Conservation (phyloP, 2,797 vertebrate species). For the Botia kubotai region DNA sequence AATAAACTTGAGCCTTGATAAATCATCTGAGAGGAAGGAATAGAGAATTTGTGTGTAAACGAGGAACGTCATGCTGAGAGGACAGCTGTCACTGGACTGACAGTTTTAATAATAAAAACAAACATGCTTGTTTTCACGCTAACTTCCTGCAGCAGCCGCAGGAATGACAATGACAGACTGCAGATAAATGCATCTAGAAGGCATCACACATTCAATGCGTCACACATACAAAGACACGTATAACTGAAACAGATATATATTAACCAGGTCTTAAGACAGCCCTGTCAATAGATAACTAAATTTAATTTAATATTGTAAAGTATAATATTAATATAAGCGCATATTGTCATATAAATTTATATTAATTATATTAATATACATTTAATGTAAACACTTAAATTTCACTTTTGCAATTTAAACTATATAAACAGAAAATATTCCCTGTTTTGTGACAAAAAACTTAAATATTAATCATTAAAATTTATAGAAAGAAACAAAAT, state of each 20-base stretch:
- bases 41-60: conserved; percentile 36
- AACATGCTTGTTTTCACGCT: conserved; percentile 25
- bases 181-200: not conserved
- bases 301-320: too few relatives aligned
- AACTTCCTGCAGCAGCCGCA: conserved; percentile 22
- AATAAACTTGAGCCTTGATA: conserved; percentile 50
- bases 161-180: conserved; percentile 26
- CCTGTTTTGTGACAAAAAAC: too few relatives aligned
- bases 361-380: too few relatives aligned
- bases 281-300: too few relatives aligned
- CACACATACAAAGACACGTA: not conserved
- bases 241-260: not conserved
- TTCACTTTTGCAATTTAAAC: too few relatives aligned
- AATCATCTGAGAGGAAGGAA: conserved; percentile 36
- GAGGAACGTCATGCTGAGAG: conserved; percentile 50
- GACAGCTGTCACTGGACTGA: conserved; percentile 55
- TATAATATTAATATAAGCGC: too few relatives aligned
- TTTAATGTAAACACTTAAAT: too few relatives aligned
- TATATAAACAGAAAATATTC: too few relatives aligned
- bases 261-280: too few relatives aligned
- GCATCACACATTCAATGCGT: not conserved
- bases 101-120: conserved; percentile 56
- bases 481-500: too few relatives aligned
- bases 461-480: too few relatives aligned
- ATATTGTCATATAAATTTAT: too few relatives aligned